phyloP scores from a whole-genome alignment of 2,797 vertebrate species.

The Sebastes reedi region DNA sequence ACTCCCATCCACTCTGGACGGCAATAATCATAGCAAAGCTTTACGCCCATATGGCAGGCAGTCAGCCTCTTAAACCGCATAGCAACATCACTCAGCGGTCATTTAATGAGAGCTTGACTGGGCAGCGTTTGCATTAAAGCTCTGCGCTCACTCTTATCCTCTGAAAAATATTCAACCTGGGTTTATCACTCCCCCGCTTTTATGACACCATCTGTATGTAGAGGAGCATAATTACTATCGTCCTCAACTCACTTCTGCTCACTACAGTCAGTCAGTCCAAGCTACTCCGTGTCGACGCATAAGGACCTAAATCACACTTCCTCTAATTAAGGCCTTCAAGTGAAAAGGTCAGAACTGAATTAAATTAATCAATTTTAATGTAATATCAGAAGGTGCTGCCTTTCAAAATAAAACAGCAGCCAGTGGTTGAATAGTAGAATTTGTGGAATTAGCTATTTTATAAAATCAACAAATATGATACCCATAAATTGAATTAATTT shows the following conservation, averaged over 20 bases:
- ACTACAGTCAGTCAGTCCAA: neutral
- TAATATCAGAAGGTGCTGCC: neutral
- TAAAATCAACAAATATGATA: neutral
- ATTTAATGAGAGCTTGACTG: conserved; percentile 52
- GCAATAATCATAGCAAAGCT: conserved; percentile 41
- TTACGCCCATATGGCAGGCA: conserved; percentile 41
- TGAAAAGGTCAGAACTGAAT: neutral
- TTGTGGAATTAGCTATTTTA: neutral
- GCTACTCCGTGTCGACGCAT: neutral
- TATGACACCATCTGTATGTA: neutral
- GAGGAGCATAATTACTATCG: neutral
- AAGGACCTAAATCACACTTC: too few species aligned
- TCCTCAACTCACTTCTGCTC: neutral
- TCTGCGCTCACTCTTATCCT: neutral
- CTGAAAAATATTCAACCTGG: conserved; percentile 10
- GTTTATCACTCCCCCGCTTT: conserved; percentile 8
- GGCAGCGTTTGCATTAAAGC: conserved; percentile 17
- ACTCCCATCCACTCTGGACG: conserved; percentile 40
- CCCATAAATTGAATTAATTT: neutral
- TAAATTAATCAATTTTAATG: neutral
- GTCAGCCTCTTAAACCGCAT: conserved; percentile 39
- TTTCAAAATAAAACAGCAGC: neutral
- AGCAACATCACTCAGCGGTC: conserved; percentile 41
- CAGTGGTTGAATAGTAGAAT: neutral
- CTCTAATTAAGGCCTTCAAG: neutral